Evolutionary conservation across 2,888 invertebrate genomes (phyloP).

Genomic region (Aromia moschata): DNA sequence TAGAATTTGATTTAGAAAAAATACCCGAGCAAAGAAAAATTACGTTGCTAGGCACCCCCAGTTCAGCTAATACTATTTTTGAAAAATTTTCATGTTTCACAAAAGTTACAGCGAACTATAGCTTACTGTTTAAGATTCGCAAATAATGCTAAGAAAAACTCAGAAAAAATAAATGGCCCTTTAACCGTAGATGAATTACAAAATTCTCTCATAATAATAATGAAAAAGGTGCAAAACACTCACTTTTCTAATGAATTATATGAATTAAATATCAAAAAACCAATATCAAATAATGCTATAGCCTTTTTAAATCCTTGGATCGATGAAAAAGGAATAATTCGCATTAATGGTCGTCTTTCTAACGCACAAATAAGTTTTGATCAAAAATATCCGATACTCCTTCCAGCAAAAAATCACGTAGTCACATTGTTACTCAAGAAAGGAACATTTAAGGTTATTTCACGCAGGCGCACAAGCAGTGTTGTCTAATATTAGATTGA

Average conservation of each 20-base stretch:
- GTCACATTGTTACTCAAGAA: neutral
- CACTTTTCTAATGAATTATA: neutral
- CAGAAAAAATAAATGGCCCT: too few relatives aligned
- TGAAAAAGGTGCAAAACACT: neutral
- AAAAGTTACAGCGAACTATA: too few relatives aligned
- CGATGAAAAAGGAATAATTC: neutral
- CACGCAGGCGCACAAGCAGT: neutral
- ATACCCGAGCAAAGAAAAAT: too few relatives aligned
- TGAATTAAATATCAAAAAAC: neutral
- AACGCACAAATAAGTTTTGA: neutral
- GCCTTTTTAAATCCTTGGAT: neutral
- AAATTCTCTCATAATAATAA: too few relatives aligned
- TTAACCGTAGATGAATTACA: too few relatives aligned
- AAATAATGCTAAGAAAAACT: too few relatives aligned
- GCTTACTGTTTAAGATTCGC: too few relatives aligned
- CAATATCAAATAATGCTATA: neutral
- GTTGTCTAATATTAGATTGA: neutral
- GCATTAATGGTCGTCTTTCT: neutral
- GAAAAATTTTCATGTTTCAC: too few relatives aligned
- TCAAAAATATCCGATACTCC: neutral
- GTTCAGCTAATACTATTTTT: too few relatives aligned
- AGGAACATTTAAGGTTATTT: neutral
- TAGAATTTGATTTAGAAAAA: too few relatives aligned
- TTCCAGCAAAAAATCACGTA: neutral
- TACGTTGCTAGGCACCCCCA: too few relatives aligned